A percentile compares a stretch with the other conserved stretches of the same genome.
Conservation (phyloP, 2,113 vertebrate species). For the Nematolebias whitei region DNA sequence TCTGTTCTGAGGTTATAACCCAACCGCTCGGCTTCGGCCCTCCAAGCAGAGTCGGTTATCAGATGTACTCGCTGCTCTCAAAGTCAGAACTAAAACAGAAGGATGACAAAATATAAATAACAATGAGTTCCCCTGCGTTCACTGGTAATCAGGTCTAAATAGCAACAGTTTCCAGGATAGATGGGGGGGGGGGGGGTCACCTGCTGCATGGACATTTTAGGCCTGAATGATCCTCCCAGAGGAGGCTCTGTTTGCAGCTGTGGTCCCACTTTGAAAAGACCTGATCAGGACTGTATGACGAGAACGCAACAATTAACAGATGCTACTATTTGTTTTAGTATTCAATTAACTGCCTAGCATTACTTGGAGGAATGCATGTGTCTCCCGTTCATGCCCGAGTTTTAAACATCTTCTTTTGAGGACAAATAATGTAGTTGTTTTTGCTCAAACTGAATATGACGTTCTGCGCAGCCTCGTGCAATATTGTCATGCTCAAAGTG, state of each 20-base stretch:
- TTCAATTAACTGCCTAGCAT: too few species aligned
- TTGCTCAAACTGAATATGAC: too few species aligned
- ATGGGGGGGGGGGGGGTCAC: conserved; percentile 62
- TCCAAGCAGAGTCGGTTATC: conserved; percentile 26
- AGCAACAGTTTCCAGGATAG: conserved; percentile 79
- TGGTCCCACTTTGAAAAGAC: background rate
- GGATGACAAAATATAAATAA: conserved; percentile 72
- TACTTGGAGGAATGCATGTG: too few species aligned
- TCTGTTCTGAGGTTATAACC: conserved; percentile 50
- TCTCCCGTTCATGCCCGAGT: too few species aligned
- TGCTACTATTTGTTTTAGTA: too few species aligned
- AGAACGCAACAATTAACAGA: too few species aligned
- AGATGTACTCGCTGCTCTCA: conserved; percentile 10
- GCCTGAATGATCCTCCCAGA: conserved; percentile 34
- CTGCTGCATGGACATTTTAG: conserved; percentile 60
- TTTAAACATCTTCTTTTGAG: too few species aligned
- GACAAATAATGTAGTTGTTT: too few species aligned
- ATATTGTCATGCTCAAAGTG: too few species aligned
- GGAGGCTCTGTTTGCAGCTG: conserved; percentile 51
- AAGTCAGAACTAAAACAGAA: conserved; percentile 57
- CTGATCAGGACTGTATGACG: conserved; percentile 1
- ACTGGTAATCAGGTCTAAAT: conserved; percentile 66
- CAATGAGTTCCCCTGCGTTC: conserved; percentile 56
- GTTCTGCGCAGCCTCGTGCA: too few species aligned
- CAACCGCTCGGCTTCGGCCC: conserved; percentile 32